These are phyloP conservation scores for Bufotes viridis DNA, from an alignment of 2,797 vertebrate genomes.

Conservation along the genomic window DNA sequence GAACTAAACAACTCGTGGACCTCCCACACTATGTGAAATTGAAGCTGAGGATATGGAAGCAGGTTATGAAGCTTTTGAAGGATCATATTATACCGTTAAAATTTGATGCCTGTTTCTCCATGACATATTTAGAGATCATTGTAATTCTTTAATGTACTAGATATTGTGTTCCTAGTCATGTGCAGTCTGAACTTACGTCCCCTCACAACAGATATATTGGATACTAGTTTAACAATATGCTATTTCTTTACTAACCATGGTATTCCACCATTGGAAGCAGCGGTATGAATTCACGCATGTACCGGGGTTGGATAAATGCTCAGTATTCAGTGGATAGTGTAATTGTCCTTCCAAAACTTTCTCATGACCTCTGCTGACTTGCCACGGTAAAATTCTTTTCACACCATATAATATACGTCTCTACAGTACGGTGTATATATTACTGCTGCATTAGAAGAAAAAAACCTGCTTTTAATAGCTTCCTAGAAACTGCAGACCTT, in stretches of 20 bases:
- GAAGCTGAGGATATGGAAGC: not conserved
- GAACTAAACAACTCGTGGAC: not conserved
- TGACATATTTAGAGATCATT: slow-evolving; percentile 9
- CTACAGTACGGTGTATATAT: slow-evolving; percentile 51
- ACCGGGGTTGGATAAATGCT: slow-evolving; percentile 2
- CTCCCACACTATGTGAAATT: not conserved
- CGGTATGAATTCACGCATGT: slow-evolving; percentile 9
- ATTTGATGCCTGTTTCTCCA: not conserved
- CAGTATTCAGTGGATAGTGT: slow-evolving; percentile 40
- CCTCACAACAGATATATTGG: not conserved
- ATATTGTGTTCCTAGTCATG: not conserved
- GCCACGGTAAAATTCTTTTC: slow-evolving; percentile 33
- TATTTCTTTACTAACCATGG: not conserved
- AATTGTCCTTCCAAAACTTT: slow-evolving; percentile 56
- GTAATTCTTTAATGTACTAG: not conserved
- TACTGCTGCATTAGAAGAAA: slow-evolving; percentile 38
- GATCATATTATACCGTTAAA: not conserved
- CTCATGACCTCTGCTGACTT: slow-evolving; percentile 33
- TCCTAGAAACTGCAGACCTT: slow-evolving; percentile 54
- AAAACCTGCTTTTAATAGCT: slow-evolving; percentile 50
- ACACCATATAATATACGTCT: slow-evolving; percentile 53
- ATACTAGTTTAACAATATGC: not conserved
- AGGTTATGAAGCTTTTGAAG: not conserved
- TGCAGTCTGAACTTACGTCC: not conserved
- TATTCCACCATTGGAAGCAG: not conserved